A percentile compares a stretch with the other conserved stretches of the same genome.
These are phyloP conservation scores for Zaprionus davidi DNA, from an alignment of 1,140 invertebrate genomes.

Conservation along the genomic window DNA sequence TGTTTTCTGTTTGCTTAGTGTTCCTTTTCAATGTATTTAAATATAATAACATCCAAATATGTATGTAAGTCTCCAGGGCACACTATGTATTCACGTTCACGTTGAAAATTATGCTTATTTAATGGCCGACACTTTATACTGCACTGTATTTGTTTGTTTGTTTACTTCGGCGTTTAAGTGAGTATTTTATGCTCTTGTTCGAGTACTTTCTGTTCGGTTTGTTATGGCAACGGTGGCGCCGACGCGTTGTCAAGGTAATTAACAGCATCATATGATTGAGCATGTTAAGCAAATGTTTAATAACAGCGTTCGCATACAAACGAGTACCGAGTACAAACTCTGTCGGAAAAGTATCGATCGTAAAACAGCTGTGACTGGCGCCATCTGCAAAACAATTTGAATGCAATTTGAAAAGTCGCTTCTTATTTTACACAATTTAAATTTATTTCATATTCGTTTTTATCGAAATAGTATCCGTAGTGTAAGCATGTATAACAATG, in stretches of 20 bases:
- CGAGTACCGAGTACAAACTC: background rate
- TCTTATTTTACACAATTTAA: conserved; percentile 44
- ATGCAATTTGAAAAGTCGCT: conserved; percentile 1
- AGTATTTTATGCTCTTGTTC: conserved; percentile 5
- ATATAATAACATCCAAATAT: conserved; percentile 58
- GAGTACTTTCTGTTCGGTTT: conserved; percentile 22
- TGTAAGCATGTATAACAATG: conserved; percentile 79
- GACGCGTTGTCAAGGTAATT: conserved; percentile 24
- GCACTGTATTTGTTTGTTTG: conserved; percentile 8
- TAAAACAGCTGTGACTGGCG: conserved; percentile 22
- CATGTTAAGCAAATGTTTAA: conserved; percentile 20
- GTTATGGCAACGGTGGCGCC: conserved; percentile 52
- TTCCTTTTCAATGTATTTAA: conserved; percentile 70
- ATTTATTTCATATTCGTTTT: conserved; percentile 54
- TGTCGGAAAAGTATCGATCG: conserved; percentile 19
- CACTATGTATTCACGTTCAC: conserved; percentile 38
- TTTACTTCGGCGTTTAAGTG: conserved; percentile 12
- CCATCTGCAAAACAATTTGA: background rate
- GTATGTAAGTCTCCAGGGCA: conserved; percentile 35
- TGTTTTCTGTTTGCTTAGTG: conserved; percentile 71
- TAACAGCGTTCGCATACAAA: background rate
- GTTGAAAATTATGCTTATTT: conserved; percentile 16
- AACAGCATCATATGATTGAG: conserved; percentile 4
- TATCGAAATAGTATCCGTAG: conserved; percentile 45
- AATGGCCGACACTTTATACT: conserved; percentile 1